Evolutionary conservation across 2,113 vertebrate genomes (phyloP).

Genomic region (Hydrolagus affinis): DNA sequence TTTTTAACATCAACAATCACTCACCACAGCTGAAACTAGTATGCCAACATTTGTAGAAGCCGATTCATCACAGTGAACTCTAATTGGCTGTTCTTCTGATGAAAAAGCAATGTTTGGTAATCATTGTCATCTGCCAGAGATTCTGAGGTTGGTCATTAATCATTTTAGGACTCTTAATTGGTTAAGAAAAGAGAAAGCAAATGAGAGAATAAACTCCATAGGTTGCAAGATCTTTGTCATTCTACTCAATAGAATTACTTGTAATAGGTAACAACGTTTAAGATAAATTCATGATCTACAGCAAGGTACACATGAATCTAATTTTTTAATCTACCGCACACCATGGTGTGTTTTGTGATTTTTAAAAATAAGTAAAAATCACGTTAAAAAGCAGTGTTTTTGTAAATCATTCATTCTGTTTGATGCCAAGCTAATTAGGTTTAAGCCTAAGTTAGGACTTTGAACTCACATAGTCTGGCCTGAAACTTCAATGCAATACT

Average conservation of each 20-base stretch:
- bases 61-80: not conserved
- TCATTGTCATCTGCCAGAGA: not conserved
- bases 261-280: too few species aligned
- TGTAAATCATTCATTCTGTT: too few species aligned
- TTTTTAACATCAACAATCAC: not conserved
- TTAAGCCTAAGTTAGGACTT: too few species aligned
- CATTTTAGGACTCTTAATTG: not conserved
- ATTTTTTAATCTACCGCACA: too few species aligned
- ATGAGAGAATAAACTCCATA: conserved; percentile 1
- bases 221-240: not conserved
- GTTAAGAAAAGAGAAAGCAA: not conserved
- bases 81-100: conserved; percentile 9
- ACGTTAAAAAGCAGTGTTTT: too few species aligned
- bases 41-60: not conserved
- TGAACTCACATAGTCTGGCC: too few species aligned
- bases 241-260: not conserved
- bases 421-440: too few species aligned
- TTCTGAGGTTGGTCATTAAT: not conserved
- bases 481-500: too few species aligned
- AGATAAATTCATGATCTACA: too few species aligned
- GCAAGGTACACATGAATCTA: too few species aligned
- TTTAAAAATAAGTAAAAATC: too few species aligned
- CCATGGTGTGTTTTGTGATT: too few species aligned
- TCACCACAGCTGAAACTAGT: not conserved
- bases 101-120: not conserved